Base-by-base conservation (phyloP, 2,888 invertebrate genomes). In the Ommatoiulus sabulosus region DNA sequence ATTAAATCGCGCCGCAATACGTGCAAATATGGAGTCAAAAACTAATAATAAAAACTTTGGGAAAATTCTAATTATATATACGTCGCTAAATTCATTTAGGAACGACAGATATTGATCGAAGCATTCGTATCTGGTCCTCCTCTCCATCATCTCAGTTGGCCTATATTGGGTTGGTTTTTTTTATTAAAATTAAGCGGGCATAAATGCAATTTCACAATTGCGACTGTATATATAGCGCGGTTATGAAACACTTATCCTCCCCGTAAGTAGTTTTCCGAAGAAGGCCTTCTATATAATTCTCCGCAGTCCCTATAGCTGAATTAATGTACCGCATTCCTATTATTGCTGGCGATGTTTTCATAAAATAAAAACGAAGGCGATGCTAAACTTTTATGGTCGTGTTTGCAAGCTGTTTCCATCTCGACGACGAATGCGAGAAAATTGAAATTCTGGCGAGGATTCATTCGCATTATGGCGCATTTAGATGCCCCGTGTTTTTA, bases 281-380 rank as follows among this genome's bases (percentile, higher is more conserved):
- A 24, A 72, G 72, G 20, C 72, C 24, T 63, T n/a, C n/a, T n/a
- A n/a, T n/a, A n/a, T n/a, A n/a, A 63, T 63, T n/a, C 4, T 63
- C 63, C n/a, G n/a, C 63, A 63, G 20, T 7, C 63, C 20, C 63
- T n/a, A n/a, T 6, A n/a, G 72, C 24, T 24, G 72, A 72, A 72
- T 72, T 72, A 72, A 72, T 72, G 24, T 72, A 72, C 72, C 72
- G 72, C 72, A 72, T 72, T 72, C 72, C 24, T 72, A 72, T 72
- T 72, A 72, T 72, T 72, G 72, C 72, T 72, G 24, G 72, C 72
- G 72, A 72, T 72, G 72, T 72, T 72, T 72, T 72, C 72, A 72
- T 72, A 72, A 72, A 72, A 72, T 72, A 72, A 72, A 72, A 72
- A 72, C 72, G 72, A 72, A 72, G 20, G 72, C 72, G 72, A 72